Conservation (phyloP, 2,888 invertebrate genomes). For the Drosophila koepferae region DNA sequence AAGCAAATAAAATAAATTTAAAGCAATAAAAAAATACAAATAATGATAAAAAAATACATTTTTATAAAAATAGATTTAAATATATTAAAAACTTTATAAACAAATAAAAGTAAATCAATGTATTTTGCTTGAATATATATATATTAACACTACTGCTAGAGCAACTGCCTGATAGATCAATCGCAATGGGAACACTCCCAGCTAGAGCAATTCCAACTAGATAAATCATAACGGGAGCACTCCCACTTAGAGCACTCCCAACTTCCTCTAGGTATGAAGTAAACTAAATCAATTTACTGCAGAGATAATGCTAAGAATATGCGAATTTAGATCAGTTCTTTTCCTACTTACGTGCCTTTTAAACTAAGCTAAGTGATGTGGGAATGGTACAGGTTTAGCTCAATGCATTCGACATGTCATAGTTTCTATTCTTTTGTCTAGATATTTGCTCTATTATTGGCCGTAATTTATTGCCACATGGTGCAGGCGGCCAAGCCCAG, state of each 20-base stretch:
- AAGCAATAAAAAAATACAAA: too few species aligned
- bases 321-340: not conserved
- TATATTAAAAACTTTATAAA: too few species aligned
- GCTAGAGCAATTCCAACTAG: not conserved
- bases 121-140: too few species aligned
- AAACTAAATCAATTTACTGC: not conserved
- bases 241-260: not conserved
- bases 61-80: too few species aligned
- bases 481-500: conserved; percentile 63
- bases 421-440: conserved; percentile 28
- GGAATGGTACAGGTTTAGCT: not conserved
- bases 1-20: too few species aligned
- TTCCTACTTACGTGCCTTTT: not conserved
- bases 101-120: too few species aligned
- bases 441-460: conserved; percentile 55
- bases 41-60: too few species aligned
- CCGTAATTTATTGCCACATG: conserved; percentile 62
- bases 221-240: not conserved
- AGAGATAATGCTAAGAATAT: not conserved
- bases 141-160: too few species aligned
- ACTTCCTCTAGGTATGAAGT: not conserved
- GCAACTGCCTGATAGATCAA: too few species aligned
- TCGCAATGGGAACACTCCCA: too few species aligned
- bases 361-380: not conserved
- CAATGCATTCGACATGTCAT: conserved; percentile 9